Evolutionary conservation across 2,113 vertebrate species (phyloP).

Genomic region (Arvicanthis niloticus): DNA sequence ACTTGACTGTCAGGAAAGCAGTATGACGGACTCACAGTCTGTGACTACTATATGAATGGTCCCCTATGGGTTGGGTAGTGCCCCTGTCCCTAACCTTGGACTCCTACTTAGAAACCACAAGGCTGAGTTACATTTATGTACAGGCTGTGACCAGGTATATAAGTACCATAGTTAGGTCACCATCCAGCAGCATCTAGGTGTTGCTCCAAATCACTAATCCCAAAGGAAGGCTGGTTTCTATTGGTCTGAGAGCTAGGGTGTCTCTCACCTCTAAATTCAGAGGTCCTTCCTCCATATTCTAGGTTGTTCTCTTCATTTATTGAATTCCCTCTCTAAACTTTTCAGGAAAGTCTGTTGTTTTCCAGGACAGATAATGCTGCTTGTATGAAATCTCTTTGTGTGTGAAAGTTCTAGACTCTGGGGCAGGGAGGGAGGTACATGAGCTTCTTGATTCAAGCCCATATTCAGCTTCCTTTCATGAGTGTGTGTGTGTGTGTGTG

Average conservation of each 20-base stretch:
- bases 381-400: background rate
- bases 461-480: background rate
- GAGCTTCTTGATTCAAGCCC: background rate
- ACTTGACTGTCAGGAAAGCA: background rate
- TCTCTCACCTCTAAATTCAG: background rate
- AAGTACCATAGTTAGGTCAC: no score
- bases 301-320: background rate
- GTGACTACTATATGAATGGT: background rate
- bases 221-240: background rate
- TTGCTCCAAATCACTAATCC: background rate
- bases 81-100: background rate
- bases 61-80: background rate
- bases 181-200: background rate
- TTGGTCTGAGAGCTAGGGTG: background rate
- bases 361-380: background rate
- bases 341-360: background rate
- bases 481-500: background rate
- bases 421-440: accelerated
- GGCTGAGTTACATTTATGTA: background rate
- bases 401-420: background rate
- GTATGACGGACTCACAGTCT: background rate
- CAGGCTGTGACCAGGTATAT: background rate
- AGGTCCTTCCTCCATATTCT: background rate
- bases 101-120: background rate
- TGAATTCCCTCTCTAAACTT: background rate